Conservation (phyloP, 2,888 invertebrate species). For the Bombylius major region DNA sequence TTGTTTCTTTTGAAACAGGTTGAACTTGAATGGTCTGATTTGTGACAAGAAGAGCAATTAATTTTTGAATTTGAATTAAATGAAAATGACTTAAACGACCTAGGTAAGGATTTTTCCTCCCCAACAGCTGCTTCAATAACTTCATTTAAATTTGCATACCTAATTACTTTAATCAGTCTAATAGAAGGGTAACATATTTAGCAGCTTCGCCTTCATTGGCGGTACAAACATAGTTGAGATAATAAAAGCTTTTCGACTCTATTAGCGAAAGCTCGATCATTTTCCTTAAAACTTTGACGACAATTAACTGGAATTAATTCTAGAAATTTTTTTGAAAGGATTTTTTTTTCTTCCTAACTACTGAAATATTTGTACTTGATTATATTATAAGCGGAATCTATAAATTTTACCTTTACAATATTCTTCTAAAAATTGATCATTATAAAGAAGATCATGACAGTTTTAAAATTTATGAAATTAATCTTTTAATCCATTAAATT, state of each 20-base stretch:
- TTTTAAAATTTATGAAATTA: not conserved
- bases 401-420: not conserved
- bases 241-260: not conserved
- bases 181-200: not conserved
- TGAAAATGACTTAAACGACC: too few relatives aligned
- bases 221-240: slow-evolving; percentile 1
- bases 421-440: not conserved
- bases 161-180: slow-evolving; percentile 3
- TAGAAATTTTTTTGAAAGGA: not conserved
- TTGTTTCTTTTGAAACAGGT: too few relatives aligned
- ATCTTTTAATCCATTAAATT: not conserved
- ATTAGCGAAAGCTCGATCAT: not conserved
- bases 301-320: not conserved
- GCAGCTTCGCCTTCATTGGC: not conserved
- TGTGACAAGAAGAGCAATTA: too few relatives aligned
- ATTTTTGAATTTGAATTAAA: too few relatives aligned
- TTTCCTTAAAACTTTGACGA: not conserved
- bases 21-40: too few relatives aligned
- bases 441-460: not conserved
- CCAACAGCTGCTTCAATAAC: slow-evolving; percentile 4
- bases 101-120: too few relatives aligned
- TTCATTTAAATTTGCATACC: not conserved
- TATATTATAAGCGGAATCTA: not conserved
- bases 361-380: not conserved
- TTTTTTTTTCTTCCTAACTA: not conserved